Evolutionary conservation across 1,140 invertebrate species (phyloP), one percentile per base, ranked within the genome.

Genomic region (Eupristina koningsbergeri): DNA sequence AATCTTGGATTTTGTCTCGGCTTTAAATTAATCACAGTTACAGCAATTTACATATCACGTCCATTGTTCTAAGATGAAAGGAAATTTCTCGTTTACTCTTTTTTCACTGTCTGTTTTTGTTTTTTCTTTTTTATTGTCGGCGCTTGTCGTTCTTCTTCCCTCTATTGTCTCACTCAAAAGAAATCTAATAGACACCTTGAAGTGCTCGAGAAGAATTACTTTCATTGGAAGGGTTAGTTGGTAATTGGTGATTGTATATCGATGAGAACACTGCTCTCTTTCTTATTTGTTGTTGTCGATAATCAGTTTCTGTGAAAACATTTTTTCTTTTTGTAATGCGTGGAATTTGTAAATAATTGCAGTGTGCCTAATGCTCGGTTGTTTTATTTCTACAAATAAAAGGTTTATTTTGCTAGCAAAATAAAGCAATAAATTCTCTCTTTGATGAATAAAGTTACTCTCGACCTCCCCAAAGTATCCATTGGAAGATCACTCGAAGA

Each of bases 1-100:
- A 81, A 81, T 81, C 26, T 58, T 41, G 41, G 41, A 47, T 50
- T 34, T 64, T 61, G 61, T 34, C 41, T 78, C 61, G 69, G 47
- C 45, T 76, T 50, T 79, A 84, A 87, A 87, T 89, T 88, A 86
- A 89, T 89, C 88, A 89, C 88, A 89, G 88, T 87, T 88, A 87
- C 86, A 88, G 88, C 86, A 89, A 89, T 89, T 89, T 89, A 89
- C 88, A 89, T 87, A 86, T 86, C 83, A 86, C 81, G 83, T 47
- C 67, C 80, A 81, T 85, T 84, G 79, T 84, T 76, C 29, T 53
- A 22, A 80, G 83, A 75, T 85, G 64, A 81, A 85, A 85, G 84
- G 36, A 19, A 81, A 61, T 63, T 47, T 29, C 39, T 41, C n/a
- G 76, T n/a, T 63, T 29, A 39, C 29, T 61, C 47, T 75, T 34